phyloP scores from a whole-genome alignment of 2,797 vertebrate genomes.

The Hydrolagus colliei region DNA sequence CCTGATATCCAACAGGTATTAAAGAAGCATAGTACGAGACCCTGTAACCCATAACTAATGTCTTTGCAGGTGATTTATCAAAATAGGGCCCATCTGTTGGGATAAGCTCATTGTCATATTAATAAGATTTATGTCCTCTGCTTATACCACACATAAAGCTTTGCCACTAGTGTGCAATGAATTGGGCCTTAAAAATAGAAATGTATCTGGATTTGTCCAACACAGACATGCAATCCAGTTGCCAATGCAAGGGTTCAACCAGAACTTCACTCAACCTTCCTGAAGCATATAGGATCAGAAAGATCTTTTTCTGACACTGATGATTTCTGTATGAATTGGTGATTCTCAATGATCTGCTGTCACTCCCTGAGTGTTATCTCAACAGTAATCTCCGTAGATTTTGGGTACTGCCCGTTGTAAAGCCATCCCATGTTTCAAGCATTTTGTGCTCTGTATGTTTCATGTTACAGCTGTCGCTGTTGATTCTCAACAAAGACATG shows the following conservation, averaged over 20 bases:
- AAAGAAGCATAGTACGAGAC: constrained; percentile 4
- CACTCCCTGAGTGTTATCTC: too few species aligned
- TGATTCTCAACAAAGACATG: too few species aligned
- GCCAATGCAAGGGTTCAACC: background rate
- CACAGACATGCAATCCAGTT: background rate
- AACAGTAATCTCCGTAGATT: too few species aligned
- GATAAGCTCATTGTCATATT: constrained; percentile 1
- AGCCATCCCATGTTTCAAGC: too few species aligned
- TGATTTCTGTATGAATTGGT: too few species aligned
- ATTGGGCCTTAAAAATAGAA: background rate
- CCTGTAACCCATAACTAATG: constrained; percentile 7
- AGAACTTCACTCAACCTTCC: background rate
- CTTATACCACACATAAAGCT: background rate
- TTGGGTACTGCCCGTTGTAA: too few species aligned
- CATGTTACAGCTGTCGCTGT: too few species aligned
- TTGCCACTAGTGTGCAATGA: background rate
- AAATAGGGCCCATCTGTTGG: constrained; percentile 23
- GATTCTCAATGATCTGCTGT: too few species aligned
- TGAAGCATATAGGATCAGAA: too few species aligned
- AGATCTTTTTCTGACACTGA: too few species aligned
- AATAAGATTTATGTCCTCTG: constrained; percentile 24
- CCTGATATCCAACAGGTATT: constrained; percentile 14
- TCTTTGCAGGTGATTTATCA: constrained; percentile 22
- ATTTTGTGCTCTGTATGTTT: too few species aligned
- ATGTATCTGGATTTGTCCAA: background rate